Conservation (phyloP, 2,888 invertebrate species). For the Ichneumoninae sp. region DNA sequence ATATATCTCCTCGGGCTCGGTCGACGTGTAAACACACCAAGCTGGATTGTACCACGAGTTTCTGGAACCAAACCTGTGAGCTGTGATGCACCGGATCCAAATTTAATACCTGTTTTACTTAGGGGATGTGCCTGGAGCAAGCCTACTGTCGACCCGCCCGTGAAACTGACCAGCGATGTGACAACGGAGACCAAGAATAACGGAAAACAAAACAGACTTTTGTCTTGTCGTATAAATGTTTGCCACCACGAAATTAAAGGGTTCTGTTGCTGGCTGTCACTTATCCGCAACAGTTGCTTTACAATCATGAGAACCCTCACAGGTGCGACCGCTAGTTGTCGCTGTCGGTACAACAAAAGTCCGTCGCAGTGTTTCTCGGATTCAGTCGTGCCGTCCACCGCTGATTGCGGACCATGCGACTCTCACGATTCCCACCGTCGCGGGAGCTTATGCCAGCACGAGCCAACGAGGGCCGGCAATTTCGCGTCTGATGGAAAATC, state of each 20-base stretch:
- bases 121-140: too few relatives aligned
- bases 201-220: neutral
- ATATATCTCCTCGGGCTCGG: constrained; percentile 16
- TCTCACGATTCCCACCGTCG: neutral
- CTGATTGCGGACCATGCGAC: neutral
- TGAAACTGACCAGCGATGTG: neutral
- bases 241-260: neutral
- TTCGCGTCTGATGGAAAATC: constrained; percentile 38
- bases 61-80: constrained; percentile 2
- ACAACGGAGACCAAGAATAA: too few relatives aligned
- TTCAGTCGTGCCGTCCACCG: neutral
- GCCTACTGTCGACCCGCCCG: neutral
- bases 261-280: neutral
- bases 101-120: constrained; percentile 15
- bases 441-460: constrained; percentile 11
- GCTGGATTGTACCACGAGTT: constrained; percentile 24
- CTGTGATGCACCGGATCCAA: constrained; percentile 1
- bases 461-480: constrained; percentile 29
- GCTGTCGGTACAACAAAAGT: neutral
- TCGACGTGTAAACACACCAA: constrained; percentile 25
- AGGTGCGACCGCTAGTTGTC: neutral
- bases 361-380: neutral
- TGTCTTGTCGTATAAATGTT: neutral
- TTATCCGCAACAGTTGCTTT: neutral
- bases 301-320: neutral